Conservation (phyloP, 2,113 vertebrate species). For the Dicrurus megarhynchus region DNA sequence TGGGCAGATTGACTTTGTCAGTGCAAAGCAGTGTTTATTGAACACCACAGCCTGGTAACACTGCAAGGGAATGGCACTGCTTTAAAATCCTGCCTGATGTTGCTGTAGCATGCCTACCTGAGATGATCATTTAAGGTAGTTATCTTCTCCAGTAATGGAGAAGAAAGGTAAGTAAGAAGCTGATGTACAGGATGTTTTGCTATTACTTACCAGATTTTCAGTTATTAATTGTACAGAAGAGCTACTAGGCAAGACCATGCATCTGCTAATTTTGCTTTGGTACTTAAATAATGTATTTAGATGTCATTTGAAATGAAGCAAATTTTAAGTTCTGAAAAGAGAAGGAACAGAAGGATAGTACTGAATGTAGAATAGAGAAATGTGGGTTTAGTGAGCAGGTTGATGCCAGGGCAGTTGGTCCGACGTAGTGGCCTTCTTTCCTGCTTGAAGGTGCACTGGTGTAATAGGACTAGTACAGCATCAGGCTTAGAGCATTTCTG, state of each 20-base stretch:
- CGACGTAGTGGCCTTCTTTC: fast-evolving
- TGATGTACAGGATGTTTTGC: not conserved
- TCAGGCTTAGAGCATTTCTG: not conserved
- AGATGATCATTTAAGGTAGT: not conserved
- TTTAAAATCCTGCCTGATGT: not conserved
- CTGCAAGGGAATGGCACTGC: not conserved
- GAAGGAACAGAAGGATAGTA: not conserved
- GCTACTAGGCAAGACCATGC: not conserved
- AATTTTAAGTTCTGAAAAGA: not conserved
- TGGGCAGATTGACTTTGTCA: not conserved
- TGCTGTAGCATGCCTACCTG: not conserved
- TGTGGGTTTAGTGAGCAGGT: not conserved
- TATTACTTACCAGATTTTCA: not conserved
- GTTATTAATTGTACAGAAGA: not conserved
- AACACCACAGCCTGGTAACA: fast-evolving
- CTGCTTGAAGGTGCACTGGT: not conserved
- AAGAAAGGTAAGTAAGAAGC: not conserved
- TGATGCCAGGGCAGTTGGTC: not conserved
- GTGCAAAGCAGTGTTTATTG: not conserved
- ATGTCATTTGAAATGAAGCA: not conserved
- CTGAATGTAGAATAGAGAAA: not conserved
- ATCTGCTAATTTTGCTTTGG: not conserved
- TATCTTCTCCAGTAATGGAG: not conserved
- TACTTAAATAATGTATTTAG: not conserved
- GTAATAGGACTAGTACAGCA: not conserved